Evolutionary conservation across 2,797 vertebrate species (phyloP).

Genomic region (Bradypus variegatus): DNA sequence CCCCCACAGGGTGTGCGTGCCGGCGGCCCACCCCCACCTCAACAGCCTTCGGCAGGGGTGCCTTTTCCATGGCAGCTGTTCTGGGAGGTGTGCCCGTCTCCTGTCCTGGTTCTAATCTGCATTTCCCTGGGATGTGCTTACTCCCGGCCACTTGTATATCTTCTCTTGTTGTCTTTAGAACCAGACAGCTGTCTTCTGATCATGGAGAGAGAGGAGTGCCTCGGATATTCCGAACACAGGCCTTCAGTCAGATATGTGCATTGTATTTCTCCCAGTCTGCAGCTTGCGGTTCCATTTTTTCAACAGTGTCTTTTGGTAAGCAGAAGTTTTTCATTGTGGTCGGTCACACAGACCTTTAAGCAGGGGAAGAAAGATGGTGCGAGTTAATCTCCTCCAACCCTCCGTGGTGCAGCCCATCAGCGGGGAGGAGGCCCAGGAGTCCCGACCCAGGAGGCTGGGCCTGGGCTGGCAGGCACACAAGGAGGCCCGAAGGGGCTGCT

Average conservation of each 20-base stretch:
- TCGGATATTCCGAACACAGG: too few species aligned
- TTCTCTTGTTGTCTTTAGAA: not conserved
- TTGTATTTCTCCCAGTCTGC: not conserved
- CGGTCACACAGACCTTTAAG: not conserved
- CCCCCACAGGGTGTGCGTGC: not conserved
- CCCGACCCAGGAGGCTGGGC: too few species aligned
- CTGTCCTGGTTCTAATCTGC: not conserved
- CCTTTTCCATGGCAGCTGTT: rapidly evolving
- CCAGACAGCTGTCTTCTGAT: not conserved
- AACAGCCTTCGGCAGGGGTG: rapidly evolving
- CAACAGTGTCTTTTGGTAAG: not conserved
- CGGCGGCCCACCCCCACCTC: not conserved
- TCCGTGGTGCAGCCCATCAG: too few species aligned
- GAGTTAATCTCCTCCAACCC: too few species aligned
- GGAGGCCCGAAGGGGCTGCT: too few species aligned
- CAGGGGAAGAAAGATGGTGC: not conserved
- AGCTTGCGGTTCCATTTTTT: not conserved
- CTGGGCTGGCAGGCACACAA: too few species aligned
- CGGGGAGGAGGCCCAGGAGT: too few species aligned
- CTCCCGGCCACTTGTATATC: rapidly evolving
- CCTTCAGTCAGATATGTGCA: not conserved
- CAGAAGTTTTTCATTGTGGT: not conserved
- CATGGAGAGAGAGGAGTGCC: not conserved
- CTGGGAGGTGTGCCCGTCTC: rapidly evolving
- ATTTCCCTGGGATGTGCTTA: not conserved